phyloP scores from a whole-genome alignment of 2,797 vertebrate genomes.

The Lutjanus campechanus region DNA sequence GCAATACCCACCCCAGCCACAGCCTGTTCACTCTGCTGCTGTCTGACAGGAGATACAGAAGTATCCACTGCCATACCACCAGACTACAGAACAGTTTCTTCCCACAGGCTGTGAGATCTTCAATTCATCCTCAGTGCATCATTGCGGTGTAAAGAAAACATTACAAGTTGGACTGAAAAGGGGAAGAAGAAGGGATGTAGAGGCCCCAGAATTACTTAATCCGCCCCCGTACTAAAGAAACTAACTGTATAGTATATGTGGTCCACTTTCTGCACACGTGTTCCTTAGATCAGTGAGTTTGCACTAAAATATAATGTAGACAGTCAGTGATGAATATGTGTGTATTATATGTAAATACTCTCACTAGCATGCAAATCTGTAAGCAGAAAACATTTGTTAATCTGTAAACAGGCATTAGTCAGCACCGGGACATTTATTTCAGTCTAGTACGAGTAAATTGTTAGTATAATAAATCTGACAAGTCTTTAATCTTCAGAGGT shows the following conservation, averaged over 20 bases:
- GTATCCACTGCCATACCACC: too few relatives aligned
- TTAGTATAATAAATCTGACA: slow-evolving; percentile 13
- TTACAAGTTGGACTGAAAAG: too few relatives aligned
- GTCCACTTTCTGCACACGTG: neutral
- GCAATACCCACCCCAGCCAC: too few relatives aligned
- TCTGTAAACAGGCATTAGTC: slow-evolving; percentile 10
- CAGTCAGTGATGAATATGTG: neutral
- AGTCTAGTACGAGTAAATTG: neutral
- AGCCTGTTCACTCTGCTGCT: too few relatives aligned
- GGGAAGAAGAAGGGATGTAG: too few relatives aligned
- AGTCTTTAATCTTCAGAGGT: slow-evolving; percentile 4
- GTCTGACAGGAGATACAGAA: too few relatives aligned
- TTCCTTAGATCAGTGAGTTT: neutral
- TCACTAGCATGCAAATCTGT: slow-evolving; percentile 4
- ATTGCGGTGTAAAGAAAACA: too few relatives aligned
- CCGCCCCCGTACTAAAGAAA: neutral
- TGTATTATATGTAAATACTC: slow-evolving; percentile 11
- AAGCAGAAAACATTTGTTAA: neutral
- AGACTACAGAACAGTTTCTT: too few relatives aligned
- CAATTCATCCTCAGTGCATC: too few relatives aligned
- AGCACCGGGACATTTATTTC: slow-evolving; percentile 13
- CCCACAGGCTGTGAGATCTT: too few relatives aligned
- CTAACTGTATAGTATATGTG: neutral
- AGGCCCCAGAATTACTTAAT: too few relatives aligned
- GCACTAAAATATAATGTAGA: too few relatives aligned